phyloP scores from a whole-genome alignment of 2,888 invertebrate species.

The Mythimna ferrago region DNA sequence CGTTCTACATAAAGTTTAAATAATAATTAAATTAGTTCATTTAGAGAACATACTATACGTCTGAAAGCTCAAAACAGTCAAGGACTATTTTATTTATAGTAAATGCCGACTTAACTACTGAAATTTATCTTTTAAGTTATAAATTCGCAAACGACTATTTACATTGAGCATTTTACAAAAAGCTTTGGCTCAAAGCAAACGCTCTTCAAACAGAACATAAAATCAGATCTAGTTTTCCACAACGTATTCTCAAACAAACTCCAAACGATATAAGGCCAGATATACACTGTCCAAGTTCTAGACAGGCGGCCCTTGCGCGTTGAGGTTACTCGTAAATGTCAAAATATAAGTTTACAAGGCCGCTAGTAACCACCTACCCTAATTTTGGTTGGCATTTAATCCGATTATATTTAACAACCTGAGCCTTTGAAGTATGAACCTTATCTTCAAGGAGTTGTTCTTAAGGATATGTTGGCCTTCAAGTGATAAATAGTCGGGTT shows the following conservation, averaged over 20 bases:
- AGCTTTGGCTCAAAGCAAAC: conserved; percentile 23
- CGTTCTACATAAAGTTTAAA: neutral
- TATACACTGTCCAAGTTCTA: conserved; percentile 32
- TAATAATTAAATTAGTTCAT: neutral
- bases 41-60: neutral
- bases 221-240: conserved; percentile 30
- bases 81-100: neutral
- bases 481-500: conserved; percentile 44
- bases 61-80: neutral
- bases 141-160: neutral
- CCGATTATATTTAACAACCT: conserved; percentile 73
- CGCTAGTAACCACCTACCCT: conserved; percentile 70
- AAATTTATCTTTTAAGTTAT: neutral
- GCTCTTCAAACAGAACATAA: conserved; percentile 26
- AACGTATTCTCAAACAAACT: conserved; percentile 18
- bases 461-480: conserved; percentile 31
- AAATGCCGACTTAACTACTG: neutral
- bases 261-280: conserved; percentile 21
- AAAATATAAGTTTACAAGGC: conserved; percentile 73
- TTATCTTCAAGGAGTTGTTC: conserved; percentile 49
- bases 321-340: conserved; percentile 71
- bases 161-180: conserved; percentile 11
- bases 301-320: conserved; percentile 35
- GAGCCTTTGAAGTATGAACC: conserved; percentile 65
- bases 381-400: conserved; percentile 75